Base-by-base conservation (phyloP, 2,797 vertebrate species). In the Lutjanus argentimaculatus region DNA sequence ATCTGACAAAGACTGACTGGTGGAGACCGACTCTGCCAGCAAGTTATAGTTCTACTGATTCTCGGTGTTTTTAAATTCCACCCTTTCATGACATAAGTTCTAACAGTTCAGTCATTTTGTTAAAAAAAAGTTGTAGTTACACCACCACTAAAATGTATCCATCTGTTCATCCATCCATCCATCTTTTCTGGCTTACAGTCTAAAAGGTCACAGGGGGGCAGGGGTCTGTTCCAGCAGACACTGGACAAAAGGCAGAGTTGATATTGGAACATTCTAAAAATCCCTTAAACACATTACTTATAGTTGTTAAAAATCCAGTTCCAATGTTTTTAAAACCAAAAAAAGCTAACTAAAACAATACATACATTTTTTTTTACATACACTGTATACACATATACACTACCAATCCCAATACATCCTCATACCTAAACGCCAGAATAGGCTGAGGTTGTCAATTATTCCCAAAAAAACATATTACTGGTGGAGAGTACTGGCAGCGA, bases 21-120 rank as follows among this genome's bases (percentile, higher is more conserved):
- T 30, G 68, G 8, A 17, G 22, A 69, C 30, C 12, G 30, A 62
- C 9, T 49, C 42, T 48, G 19, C 30, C 14, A 71, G n/a, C 46
- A 49, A n/a, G n/a, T 30, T 49, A 70, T n/a, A 49, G 43, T 46
- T 48, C 12, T 53, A 43, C 11, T 72, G 42, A 45, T 62, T 62
- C 7, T 48, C 19, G 43, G 0, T 68, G 46, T 40, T 11, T 59
- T 45, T 40, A 36, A 25, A 56, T 70, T 48, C 22, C 22, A 46
- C 11, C 30, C 17, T 49, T 19, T 42, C 11, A 40, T 46, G 46
- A 46, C 21, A 22, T 11, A 49, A 8, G 10, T 11, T 66, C 12
- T 21, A 40, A 25, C 21, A 25, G 12, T 55, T 55, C 5, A 64
- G 22, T 57, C 15, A 49, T 49, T 36, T 40, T 46, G 61, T 42